Percentiles rank a stretch among this genome's conserved stretches.
phyloP scores from a whole-genome alignment of 2,888 invertebrate species.

The Eilema depressum region DNA sequence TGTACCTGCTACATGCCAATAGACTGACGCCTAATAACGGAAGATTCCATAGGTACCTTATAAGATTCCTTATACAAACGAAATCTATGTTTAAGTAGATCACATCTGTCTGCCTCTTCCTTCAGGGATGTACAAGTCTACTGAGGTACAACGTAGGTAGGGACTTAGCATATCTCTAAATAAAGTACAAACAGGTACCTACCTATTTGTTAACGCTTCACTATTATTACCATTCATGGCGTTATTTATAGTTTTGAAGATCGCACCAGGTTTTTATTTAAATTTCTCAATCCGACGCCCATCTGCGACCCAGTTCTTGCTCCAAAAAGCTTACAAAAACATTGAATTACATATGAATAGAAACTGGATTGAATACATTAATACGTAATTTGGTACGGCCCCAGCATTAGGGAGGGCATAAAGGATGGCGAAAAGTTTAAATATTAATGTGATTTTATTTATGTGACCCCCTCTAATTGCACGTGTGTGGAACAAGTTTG shows the following conservation, averaged over 20 bases:
- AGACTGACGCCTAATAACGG: not conserved
- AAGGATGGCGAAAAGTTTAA: constrained; percentile 78
- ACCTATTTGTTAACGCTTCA: constrained; percentile 9
- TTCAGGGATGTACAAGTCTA: not conserved
- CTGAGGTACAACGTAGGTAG: too few relatives aligned
- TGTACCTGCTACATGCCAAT: not conserved
- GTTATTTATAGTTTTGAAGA: constrained; percentile 53
- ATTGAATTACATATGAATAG: constrained; percentile 83
- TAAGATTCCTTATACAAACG: too few relatives aligned
- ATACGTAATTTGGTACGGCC: constrained; percentile 83
- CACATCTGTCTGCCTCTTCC: too few relatives aligned
- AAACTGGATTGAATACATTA: constrained; percentile 86
- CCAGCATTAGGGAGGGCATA: constrained; percentile 81
- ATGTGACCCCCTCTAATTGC: constrained; percentile 73
- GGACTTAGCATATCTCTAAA: not conserved
- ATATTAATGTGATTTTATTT: constrained; percentile 63
- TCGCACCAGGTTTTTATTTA: constrained; percentile 77
- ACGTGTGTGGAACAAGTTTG: constrained; percentile 75
- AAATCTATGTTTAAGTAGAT: too few relatives aligned
- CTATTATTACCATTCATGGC: constrained; percentile 48
- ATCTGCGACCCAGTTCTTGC: constrained; percentile 82
- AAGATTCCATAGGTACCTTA: not conserved
- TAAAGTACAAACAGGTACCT: too few relatives aligned
- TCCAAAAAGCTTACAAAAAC: constrained; percentile 80
- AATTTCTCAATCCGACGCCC: constrained; percentile 81